Base-by-base conservation (phyloP, 2,797 vertebrate genomes). In the Psittacula echo region DNA sequence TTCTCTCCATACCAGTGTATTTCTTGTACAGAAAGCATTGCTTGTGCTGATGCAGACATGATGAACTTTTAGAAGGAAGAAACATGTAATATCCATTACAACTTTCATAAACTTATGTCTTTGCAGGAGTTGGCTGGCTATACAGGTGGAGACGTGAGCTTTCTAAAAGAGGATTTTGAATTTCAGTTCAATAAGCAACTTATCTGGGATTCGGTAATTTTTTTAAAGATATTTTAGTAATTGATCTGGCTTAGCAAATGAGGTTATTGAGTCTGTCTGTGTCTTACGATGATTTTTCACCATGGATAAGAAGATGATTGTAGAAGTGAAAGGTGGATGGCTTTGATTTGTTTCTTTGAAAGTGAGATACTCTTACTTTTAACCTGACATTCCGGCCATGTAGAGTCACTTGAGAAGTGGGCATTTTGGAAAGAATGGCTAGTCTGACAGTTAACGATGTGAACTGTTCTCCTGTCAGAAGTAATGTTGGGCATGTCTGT, bases 111-210 rank as follows among this genome's bases (percentile, higher is more conserved):
- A 74, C 29, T 29, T 74, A 0, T 95, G 73, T 92, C 89, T 93
- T 93, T 89, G 48, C 97, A 99, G 99, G 99, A 99, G 67, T 85
- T 99, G 95, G 99, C 99, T 2, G 99, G 99, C 53, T 99, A 99
- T 96, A 98, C 99, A 0, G 99, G 99, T 8, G 99, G 99, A 72
- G 99, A 99, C 0, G 98, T 99, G 97, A 98, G 97, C 94, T 99
- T 99, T 96, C 80, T 99, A 22, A 99, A 99, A 56, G 99, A 99
- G 87, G 99, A 99, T 34, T 98, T 99, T 93, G 99, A 99, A 96
- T 97, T 99, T 39, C 99, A 99, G 96, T 45, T 99, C 74, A 99
- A 99, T 93, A 98, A 97, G 62, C 98, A 97, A 1, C 98, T 99
- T 29, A 20, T 99, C 54, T 98, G 98, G 97, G 99, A 99, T 92